These are phyloP conservation scores for Notiomystis cincta DNA, from an alignment of 2,113 vertebrate species.

Conservation along the genomic window DNA sequence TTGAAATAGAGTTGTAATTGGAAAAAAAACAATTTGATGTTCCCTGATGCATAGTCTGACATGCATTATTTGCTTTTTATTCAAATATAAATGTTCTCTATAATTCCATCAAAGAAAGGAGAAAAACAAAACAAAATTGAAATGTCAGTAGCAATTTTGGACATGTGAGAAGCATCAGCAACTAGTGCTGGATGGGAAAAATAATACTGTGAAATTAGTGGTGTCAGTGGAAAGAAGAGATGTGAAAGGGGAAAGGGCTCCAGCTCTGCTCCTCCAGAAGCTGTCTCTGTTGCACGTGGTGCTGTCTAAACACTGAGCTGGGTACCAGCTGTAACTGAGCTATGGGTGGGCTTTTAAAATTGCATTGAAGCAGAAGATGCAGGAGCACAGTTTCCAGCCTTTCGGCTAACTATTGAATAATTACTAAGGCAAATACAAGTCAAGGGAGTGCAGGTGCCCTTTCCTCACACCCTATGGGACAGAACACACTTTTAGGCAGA, in stretches of 20 bases:
- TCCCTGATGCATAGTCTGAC: slow-evolving; percentile 71
- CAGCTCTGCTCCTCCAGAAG: slow-evolving; percentile 38
- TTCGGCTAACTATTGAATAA: neutral
- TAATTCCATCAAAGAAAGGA: slow-evolving; percentile 80
- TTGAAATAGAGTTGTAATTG: slow-evolving; percentile 79
- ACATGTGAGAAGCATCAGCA: slow-evolving; percentile 75
- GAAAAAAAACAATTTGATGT: slow-evolving; percentile 73
- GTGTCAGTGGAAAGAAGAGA: slow-evolving; percentile 10
- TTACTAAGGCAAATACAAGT: neutral
- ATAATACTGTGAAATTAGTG: slow-evolving; percentile 59
- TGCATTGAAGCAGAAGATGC: neutral
- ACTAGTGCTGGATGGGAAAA: slow-evolving; percentile 56
- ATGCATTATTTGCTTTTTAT: slow-evolving; percentile 81
- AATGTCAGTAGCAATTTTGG: slow-evolving; percentile 93
- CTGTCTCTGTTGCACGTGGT: slow-evolving; percentile 44
- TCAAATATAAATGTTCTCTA: slow-evolving; percentile 88
- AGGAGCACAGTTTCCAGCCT: neutral
- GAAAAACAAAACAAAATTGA: slow-evolving; percentile 80
- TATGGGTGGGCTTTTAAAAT: slow-evolving; percentile 76
- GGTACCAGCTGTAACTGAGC: slow-evolving; percentile 74
- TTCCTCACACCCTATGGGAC: neutral
- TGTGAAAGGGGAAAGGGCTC: neutral
- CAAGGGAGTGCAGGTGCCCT: neutral
- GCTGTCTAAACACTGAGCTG: slow-evolving; percentile 74
- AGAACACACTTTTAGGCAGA: neutral